Conservation (phyloP, 2,888 invertebrate species). For the Sphinx pinastri region DNA sequence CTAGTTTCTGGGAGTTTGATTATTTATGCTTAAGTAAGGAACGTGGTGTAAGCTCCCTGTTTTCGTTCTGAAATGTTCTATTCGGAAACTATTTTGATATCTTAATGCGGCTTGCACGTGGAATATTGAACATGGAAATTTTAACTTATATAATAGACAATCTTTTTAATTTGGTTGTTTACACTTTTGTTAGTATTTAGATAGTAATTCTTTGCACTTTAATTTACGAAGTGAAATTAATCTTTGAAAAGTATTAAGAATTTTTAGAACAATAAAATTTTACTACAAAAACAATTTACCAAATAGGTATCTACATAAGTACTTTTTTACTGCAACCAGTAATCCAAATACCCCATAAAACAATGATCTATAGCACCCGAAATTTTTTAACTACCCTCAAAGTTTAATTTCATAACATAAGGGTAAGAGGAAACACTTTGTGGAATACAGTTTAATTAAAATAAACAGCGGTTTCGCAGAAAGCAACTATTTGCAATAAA, state of each 20-base stretch:
- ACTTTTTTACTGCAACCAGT: too few species aligned
- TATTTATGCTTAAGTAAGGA: conserved; percentile 20
- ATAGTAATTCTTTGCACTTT: too few species aligned
- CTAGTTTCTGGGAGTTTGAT: conserved; percentile 29
- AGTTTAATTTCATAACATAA: conserved; percentile 18
- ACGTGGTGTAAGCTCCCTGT: conserved; percentile 5
- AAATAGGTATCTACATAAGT: too few species aligned
- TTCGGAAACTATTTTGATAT: neutral
- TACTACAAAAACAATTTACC: too few species aligned
- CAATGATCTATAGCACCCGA: neutral
- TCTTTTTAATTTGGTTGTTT: neutral
- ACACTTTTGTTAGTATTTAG: too few species aligned
- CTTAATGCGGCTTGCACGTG: neutral
- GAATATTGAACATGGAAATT: neutral
- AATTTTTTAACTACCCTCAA: neutral
- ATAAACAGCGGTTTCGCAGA: conserved; percentile 17
- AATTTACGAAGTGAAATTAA: too few species aligned
- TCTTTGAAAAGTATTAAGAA: too few species aligned
- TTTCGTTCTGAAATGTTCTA: neutral
- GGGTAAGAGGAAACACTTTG: conserved; percentile 1
- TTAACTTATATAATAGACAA: neutral
- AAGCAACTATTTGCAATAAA: conserved; percentile 10
- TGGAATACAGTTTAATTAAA: conserved; percentile 16
- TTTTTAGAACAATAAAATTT: too few species aligned
- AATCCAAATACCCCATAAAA: neutral